A percentile compares a stretch with the other conserved stretches of the same genome.
Evolutionary conservation across 2,888 invertebrate species (phyloP).

Genomic region (Chloroclysta siterata): DNA sequence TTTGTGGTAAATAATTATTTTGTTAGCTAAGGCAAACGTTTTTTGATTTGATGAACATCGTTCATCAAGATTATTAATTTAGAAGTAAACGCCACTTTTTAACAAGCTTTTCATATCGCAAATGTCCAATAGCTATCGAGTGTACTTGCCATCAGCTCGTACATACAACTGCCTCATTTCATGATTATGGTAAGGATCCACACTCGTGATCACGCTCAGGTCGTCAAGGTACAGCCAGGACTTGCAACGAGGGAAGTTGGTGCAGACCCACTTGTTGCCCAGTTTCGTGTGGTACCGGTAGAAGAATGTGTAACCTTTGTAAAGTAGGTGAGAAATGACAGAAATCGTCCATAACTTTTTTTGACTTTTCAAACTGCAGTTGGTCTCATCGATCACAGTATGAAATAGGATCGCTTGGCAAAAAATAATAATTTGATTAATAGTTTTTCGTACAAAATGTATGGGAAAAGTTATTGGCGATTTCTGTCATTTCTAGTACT

Average conservation of each 20-base stretch:
- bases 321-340: constrained; percentile 50
- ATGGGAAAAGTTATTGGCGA: too few relatives aligned
- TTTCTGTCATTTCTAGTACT: too few relatives aligned
- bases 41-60: too few relatives aligned
- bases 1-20: too few relatives aligned
- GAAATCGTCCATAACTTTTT: too few relatives aligned
- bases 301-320: constrained; percentile 61
- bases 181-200: constrained; percentile 32
- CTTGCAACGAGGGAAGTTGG: constrained; percentile 62
- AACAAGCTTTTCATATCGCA: neutral
- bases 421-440: too few relatives aligned
- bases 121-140: constrained; percentile 19
- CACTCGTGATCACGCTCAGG: constrained; percentile 27
- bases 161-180: constrained; percentile 24
- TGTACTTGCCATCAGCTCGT: constrained; percentile 33
- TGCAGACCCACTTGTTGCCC: constrained; percentile 66
- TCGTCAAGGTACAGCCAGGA: constrained; percentile 55
- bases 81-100: neutral
- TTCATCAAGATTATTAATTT: too few relatives aligned
- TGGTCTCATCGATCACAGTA: too few relatives aligned
- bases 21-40: too few relatives aligned
- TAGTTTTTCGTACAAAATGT: too few relatives aligned
- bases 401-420: too few relatives aligned
- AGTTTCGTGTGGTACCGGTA: constrained; percentile 53
- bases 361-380: too few relatives aligned